Conservation (phyloP, 2,797 vertebrate species). For the Moxostoma hubbsi region DNA sequence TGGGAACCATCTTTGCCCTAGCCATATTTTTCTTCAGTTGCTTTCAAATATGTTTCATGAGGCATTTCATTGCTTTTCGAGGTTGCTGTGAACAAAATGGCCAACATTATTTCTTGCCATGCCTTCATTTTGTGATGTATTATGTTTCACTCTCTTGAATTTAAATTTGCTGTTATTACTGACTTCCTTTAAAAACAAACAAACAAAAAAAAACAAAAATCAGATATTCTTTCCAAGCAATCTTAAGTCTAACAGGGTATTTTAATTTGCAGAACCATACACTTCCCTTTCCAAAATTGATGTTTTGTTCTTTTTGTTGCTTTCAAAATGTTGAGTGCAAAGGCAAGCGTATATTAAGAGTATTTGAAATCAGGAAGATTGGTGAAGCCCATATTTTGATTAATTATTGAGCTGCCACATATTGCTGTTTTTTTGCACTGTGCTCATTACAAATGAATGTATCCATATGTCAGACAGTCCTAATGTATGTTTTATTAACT, state of each 20-base stretch:
- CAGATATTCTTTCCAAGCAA: too few species aligned
- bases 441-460: constrained; percentile 62
- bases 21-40: background rate
- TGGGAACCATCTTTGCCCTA: background rate
- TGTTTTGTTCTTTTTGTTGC: too few species aligned
- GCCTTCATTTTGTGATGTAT: background rate
- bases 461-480: constrained; percentile 64
- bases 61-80: background rate
- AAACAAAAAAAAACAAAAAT: too few species aligned
- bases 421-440: constrained; percentile 68
- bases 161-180: too few species aligned
- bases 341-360: constrained; percentile 36
- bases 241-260: too few species aligned
- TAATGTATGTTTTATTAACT: constrained; percentile 44
- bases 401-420: constrained; percentile 73
- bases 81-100: background rate
- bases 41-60: background rate
- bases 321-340: constrained; percentile 17
- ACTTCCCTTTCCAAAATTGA: too few species aligned
- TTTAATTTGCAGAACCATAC: too few species aligned
- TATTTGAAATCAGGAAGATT: constrained; percentile 62
- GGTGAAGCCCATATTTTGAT: constrained; percentile 61
- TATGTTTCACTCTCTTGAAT: background rate
- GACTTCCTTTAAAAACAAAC: too few species aligned
- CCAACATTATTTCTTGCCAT: background rate